phyloP scores from a whole-genome alignment of 2,113 vertebrate species.

The Brachypodius melanocephalos region DNA sequence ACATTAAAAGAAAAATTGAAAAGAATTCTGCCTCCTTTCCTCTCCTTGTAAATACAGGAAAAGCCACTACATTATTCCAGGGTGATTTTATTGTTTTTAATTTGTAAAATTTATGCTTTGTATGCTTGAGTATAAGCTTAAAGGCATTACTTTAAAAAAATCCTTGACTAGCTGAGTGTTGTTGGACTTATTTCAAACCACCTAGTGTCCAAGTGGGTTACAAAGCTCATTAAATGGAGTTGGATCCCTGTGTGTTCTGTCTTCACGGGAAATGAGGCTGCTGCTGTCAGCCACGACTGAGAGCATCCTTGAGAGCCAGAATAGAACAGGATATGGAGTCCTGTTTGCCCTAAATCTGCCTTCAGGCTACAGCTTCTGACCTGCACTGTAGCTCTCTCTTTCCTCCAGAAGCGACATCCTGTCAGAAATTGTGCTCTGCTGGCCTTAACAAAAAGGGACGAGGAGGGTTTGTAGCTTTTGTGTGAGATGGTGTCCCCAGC shows the following conservation, averaged over 20 bases:
- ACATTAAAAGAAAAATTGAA: background rate
- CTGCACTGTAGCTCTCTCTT: background rate
- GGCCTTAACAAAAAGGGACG: accelerated
- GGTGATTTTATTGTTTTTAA: slow-evolving; percentile 32
- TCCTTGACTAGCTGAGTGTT: slow-evolving; percentile 30
- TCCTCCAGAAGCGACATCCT: background rate
- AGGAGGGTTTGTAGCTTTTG: background rate
- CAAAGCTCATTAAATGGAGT: slow-evolving; percentile 46
- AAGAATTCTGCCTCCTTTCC: background rate
- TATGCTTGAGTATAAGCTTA: slow-evolving; percentile 52
- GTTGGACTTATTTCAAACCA: slow-evolving; percentile 11
- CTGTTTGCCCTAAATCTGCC: background rate
- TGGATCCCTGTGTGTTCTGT: slow-evolving; percentile 41
- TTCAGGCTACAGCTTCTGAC: background rate
- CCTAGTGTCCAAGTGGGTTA: slow-evolving; percentile 35
- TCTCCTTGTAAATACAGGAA: slow-evolving; percentile 15
- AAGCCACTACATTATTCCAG: slow-evolving; percentile 23
- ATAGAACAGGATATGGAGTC: background rate
- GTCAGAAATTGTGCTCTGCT: background rate
- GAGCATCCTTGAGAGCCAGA: background rate
- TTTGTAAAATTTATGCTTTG: slow-evolving; percentile 52
- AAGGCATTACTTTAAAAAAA: slow-evolving; percentile 41
- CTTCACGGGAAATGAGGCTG: background rate
- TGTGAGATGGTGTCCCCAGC: background rate
- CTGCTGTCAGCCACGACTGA: background rate